Percentiles rank a stretch among this genome's conserved stretches.
Conservation (phyloP, 2,113 vertebrate species). For the Puntigrus tetrazona region DNA sequence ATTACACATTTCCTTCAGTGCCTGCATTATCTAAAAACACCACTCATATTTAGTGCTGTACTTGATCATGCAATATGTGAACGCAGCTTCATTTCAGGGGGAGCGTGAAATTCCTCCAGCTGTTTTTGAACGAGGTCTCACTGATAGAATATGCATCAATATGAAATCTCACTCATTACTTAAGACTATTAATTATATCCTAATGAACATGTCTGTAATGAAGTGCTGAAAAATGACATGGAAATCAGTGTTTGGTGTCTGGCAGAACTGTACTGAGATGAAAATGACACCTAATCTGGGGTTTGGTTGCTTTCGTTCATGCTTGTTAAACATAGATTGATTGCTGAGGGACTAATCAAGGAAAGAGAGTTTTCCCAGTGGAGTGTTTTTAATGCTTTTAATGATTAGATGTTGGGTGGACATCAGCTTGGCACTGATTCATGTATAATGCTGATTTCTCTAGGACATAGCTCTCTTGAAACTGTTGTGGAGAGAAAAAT, state of each 20-base stretch:
- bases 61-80: not conserved
- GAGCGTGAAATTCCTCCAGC: not conserved
- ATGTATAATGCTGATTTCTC: conserved; percentile 12
- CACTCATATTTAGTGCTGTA: not conserved
- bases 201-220: conserved; percentile 25
- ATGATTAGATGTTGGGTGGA: conserved; percentile 34
- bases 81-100: conserved; percentile 13
- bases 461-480: not conserved
- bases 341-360: conserved; percentile 29
- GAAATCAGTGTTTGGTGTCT: conserved; percentile 19
- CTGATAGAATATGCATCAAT: conserved; percentile 35
- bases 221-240: not conserved
- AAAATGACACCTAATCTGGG: not conserved
- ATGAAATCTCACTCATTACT: conserved; percentile 9
- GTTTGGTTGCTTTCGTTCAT: conserved; percentile 36
- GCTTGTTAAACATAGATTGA: conserved; percentile 31
- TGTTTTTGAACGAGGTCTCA: not conserved
- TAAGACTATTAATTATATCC: conserved; percentile 15
- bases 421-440: not conserved
- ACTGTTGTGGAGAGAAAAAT: not conserved
- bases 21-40: not conserved
- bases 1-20: not conserved
- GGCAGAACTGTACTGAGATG: not conserved
- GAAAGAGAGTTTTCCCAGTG: not conserved
- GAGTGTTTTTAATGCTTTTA: conserved; percentile 33